A percentile compares a stretch with the other conserved stretches of the same genome.
Evolutionary conservation across 2,888 invertebrate species (phyloP).

Genomic region (Phorcus lineatus): DNA sequence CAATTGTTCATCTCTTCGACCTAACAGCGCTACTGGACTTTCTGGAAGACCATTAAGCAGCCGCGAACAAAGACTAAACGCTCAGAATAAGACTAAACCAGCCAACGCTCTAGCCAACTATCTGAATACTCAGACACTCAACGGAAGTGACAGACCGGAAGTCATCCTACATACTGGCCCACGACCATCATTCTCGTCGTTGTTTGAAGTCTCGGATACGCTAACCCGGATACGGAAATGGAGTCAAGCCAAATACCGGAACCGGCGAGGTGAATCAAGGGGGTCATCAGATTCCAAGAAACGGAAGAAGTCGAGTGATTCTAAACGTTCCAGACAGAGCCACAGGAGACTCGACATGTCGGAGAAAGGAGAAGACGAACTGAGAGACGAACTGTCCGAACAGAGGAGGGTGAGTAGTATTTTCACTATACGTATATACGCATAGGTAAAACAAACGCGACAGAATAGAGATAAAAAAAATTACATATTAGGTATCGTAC

Average conservation of each 20-base stretch:
- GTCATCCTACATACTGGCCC: neutral
- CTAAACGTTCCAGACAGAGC: neutral
- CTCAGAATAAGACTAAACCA: neutral
- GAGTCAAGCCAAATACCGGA: neutral
- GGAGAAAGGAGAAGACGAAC: neutral
- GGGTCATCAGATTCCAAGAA: neutral
- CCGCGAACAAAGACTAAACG: neutral
- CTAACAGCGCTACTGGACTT: neutral
- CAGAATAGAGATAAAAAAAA: too few species aligned
- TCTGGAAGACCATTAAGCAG: neutral
- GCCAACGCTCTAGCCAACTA: neutral
- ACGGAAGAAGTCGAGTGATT: neutral
- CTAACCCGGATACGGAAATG: neutral
- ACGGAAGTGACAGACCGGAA: neutral
- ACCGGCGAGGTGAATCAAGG: neutral
- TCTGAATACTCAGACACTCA: neutral
- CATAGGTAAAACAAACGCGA: too few species aligned
- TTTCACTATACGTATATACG: too few species aligned
- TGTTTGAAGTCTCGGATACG: neutral
- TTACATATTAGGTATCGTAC: too few species aligned
- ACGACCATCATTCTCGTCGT: neutral
- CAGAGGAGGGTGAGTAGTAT: neutral
- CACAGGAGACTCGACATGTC: neutral
- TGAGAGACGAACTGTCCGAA: neutral
- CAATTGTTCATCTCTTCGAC: neutral